These are phyloP conservation scores for Phaenicophaeus curvirostris DNA, from an alignment of 2,797 vertebrate genomes.

Conservation along the genomic window DNA sequence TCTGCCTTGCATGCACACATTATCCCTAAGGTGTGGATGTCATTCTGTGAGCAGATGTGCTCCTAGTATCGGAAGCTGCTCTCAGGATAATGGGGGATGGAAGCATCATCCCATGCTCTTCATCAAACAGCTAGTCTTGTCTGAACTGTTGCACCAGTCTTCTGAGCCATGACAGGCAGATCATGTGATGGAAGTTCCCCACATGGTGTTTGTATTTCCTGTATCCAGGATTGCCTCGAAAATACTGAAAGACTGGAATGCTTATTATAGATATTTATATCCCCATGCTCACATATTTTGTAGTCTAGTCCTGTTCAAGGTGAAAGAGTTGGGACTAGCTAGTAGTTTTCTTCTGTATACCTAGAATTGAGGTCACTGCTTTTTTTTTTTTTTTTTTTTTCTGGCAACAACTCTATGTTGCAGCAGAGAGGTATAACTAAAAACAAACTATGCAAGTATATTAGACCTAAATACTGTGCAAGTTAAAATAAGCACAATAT, in stretches of 20 bases:
- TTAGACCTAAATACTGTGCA: not conserved
- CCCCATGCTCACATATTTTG: not conserved
- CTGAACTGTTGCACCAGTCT: not conserved
- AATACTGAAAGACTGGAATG: not conserved
- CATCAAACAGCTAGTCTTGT: not conserved
- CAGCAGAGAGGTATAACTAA: not conserved
- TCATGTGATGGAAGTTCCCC: not conserved
- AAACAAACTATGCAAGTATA: not conserved
- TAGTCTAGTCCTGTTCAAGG: not conserved
- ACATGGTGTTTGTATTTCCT: not conserved
- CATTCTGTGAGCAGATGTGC: not conserved
- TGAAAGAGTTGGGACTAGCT: not conserved
- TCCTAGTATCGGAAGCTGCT: not conserved
- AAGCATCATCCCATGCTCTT: not conserved
- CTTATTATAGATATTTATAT: not conserved
- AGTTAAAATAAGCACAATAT: not conserved
- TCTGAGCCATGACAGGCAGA: not conserved
- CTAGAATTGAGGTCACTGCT: not conserved
- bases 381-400: too few species aligned
- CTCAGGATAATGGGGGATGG: not conserved
- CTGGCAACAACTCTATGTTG: not conserved
- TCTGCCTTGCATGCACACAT: fast-evolving
- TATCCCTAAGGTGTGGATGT: not conserved
- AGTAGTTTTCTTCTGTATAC: not conserved
- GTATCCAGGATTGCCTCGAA: not conserved